phyloP scores from a whole-genome alignment of 30 jellyfish, hydroid and myxozoan species.

The Aurelia sp. region DNA sequence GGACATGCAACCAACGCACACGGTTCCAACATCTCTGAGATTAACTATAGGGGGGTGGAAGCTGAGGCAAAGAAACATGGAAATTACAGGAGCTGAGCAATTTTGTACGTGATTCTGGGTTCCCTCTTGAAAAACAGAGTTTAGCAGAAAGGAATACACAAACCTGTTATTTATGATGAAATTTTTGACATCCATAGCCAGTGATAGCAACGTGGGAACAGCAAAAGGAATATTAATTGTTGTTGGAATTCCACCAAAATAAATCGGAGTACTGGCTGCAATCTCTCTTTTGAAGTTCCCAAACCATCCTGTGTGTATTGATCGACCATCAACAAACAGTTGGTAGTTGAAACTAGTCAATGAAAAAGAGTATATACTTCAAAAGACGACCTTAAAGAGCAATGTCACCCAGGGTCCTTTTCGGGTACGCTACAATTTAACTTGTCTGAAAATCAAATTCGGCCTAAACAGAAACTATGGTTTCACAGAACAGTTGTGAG shows the following conservation, averaged over 20 bases:
- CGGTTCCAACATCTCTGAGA: no score
- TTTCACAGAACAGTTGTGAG: neutral
- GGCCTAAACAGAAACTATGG: neutral
- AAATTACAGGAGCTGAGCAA: no score
- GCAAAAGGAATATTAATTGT: conserved; percentile 62
- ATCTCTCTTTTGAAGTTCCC: conserved; percentile 77
- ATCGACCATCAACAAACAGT: conserved; percentile 80
- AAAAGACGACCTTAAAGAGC: neutral
- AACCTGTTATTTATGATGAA: conserved; percentile 78
- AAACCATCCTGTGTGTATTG: conserved; percentile 90
- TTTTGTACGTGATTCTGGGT: no score
- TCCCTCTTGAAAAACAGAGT: no score
- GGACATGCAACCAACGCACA: no score
- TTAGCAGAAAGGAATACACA: neutral
- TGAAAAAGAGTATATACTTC: neutral
- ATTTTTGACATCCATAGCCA: conserved; percentile 79
- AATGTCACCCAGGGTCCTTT: neutral
- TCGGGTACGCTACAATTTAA: neutral
- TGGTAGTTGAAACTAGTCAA: conserved; percentile 59
- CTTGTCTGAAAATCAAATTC: no score
- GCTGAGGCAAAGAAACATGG: no score
- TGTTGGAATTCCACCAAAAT: conserved; percentile 92
- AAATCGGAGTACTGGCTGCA: conserved; percentile 71
- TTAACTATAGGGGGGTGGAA: no score
- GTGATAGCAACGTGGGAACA: conserved; percentile 72